Base-by-base conservation (phyloP, 2,888 invertebrate species). In the Callosobruchus maculatus region DNA sequence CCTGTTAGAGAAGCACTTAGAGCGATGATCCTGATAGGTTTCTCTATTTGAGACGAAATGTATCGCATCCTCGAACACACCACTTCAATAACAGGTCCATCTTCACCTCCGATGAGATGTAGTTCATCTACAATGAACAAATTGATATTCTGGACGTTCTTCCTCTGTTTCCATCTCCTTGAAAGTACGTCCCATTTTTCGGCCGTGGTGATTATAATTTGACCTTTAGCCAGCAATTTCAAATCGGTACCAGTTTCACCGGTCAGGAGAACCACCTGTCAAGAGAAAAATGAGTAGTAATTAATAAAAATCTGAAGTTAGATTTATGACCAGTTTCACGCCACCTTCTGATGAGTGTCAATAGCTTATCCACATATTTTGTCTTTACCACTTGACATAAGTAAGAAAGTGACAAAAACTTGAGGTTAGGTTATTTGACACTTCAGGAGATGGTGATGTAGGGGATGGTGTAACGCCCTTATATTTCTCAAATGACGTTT, bases 131-230 rank as follows among this genome's bases (percentile, higher is more conserved):
- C 97, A 76, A 99, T 96, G 86, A 99, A 97, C 20, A 99, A 89
- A 76, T 97, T 95, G 9, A 99, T 94, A 83, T 97, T 98, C 84
- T 99, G 99, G 0, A 99, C 98, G 85, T 98, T 97, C 88, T 99
- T 99, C 49, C 99, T 91, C 83, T 99, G 99, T 83, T 99, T 99
- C 99, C 99, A 99, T 78, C 99, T 91, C 73, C 99, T 90, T 0
- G 99, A 99, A 1, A 99, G 89, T 2, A 99, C 97, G 85, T 99
- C 99, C 99, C 99, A 99, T 82, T 98, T 97, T 84, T 99, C 98
- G 0, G 98, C 98, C 0, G 98, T 99, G 3, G 97, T 95, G 77
- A 99, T 93, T 69, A 99, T 95, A n/a, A 99, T 93, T 86, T 99
- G 97, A 0, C 97, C 97, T 85, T 97, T 95, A 67, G 95, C 95